Evolutionary conservation across 2,888 invertebrate genomes (phyloP).

Genomic region (Tenthredo livida): DNA sequence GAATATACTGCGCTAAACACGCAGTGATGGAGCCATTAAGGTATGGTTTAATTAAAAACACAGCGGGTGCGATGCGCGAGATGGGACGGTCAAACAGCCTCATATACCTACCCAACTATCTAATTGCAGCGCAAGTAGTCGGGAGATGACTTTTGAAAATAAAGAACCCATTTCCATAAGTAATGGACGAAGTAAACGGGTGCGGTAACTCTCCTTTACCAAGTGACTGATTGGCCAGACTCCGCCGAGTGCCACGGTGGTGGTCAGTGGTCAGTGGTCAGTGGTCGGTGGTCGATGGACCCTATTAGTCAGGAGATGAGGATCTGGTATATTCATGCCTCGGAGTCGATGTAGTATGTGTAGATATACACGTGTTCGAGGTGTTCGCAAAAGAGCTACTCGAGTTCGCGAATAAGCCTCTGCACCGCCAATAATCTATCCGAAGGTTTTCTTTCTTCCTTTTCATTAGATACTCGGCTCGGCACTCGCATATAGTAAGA

Average conservation of each 20-base stretch:
- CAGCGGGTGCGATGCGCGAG: background rate
- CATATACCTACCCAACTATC: background rate
- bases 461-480: no score
- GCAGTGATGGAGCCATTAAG: constrained; percentile 3
- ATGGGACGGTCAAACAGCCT: background rate
- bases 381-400: constrained; percentile 29
- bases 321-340: constrained; percentile 27
- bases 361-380: constrained; percentile 1
- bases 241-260: constrained; percentile 15
- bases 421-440: no score
- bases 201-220: constrained; percentile 33
- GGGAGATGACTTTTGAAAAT: background rate
- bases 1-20: background rate
- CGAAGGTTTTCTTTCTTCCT: no score
- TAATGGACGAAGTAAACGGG: constrained; percentile 34
- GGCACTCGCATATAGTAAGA: no score
- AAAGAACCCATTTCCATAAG: background rate
- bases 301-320: constrained; percentile 51
- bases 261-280: constrained; percentile 45
- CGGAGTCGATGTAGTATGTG: background rate
- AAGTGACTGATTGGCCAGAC: constrained; percentile 47
- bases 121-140: background rate
- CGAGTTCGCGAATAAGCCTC: background rate
- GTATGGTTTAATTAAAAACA: constrained; percentile 33
- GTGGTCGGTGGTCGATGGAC: constrained; percentile 49